Evolutionary conservation across 2,113 vertebrate genomes (phyloP).

Genomic region (Rissa tridactyla): DNA sequence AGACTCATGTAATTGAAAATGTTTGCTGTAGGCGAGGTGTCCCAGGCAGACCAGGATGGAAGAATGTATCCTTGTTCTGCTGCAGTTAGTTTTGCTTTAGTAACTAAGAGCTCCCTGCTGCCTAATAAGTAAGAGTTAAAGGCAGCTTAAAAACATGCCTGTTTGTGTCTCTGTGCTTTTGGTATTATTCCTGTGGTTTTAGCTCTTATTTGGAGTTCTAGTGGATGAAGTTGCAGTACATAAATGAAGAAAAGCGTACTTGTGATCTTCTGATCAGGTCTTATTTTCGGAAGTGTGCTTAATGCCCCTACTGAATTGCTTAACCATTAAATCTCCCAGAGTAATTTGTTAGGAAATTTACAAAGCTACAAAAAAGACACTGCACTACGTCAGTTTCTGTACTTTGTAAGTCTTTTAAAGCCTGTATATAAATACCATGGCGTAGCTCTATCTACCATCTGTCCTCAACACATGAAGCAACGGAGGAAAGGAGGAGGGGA

Average conservation of each 20-base stretch:
- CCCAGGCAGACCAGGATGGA: background rate
- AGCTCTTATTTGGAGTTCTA: background rate
- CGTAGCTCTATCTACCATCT: background rate
- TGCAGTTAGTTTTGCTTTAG: background rate
- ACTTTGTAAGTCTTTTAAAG: background rate
- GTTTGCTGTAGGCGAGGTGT: background rate
- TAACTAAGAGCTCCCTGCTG: background rate
- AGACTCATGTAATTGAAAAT: background rate
- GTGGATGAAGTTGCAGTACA: background rate
- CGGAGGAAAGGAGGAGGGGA: background rate
- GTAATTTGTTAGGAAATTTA: background rate
- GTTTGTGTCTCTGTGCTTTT: background rate
- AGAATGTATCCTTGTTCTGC: background rate
- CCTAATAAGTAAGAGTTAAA: background rate
- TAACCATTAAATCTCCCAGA: background rate
- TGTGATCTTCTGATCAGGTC: background rate
- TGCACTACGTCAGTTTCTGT: background rate
- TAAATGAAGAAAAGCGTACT: background rate
- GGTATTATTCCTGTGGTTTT: background rate
- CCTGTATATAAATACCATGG: background rate
- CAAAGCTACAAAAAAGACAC: background rate
- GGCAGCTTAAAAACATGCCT: background rate
- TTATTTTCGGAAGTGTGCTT: background rate
- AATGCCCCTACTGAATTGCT: background rate
- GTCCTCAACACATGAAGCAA: background rate